phyloP scores from a whole-genome alignment of 2,113 vertebrate species.

The Thunnus thynnus region DNA sequence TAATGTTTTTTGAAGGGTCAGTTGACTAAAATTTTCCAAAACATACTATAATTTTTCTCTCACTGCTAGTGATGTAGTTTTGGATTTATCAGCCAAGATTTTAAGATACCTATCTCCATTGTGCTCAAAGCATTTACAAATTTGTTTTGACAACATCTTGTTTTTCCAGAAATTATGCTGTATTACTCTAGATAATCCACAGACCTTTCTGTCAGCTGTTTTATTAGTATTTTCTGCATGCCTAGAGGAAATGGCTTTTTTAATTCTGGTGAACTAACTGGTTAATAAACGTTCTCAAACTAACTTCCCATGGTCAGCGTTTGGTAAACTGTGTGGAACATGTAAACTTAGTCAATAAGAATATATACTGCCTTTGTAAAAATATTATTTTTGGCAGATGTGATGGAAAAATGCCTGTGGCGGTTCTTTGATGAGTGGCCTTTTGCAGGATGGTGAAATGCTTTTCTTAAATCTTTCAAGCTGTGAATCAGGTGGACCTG shows the following conservation, averaged over 20 bases:
- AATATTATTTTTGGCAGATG: constrained; percentile 38
- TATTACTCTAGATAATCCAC: background rate
- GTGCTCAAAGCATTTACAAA: too few relatives aligned
- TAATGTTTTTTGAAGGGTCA: background rate
- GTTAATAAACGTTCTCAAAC: constrained; percentile 9
- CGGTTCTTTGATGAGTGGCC: constrained; percentile 7
- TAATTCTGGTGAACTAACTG: background rate
- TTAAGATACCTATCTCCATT: background rate
- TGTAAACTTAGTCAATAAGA: background rate
- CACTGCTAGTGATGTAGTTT: too few relatives aligned
- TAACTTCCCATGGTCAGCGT: background rate
- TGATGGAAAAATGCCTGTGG: constrained; percentile 29
- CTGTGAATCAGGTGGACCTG: constrained; percentile 59
- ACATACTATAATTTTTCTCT: background rate
- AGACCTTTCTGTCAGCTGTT: background rate
- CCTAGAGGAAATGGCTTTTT: too few relatives aligned
- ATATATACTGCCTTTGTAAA: background rate
- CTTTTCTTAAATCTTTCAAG: constrained; percentile 35
- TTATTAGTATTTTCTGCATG: too few relatives aligned
- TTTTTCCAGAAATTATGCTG: background rate
- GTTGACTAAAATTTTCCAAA: background rate
- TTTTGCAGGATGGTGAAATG: constrained; percentile 10
- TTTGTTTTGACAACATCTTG: background rate
- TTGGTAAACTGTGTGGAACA: background rate
- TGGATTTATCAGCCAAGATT: background rate